Percentiles rank a stretch among this genome's conserved stretches.
These are phyloP conservation scores for Plagiodera versicolora DNA, from an alignment of 2,888 invertebrate species.

Conservation along the genomic window DNA sequence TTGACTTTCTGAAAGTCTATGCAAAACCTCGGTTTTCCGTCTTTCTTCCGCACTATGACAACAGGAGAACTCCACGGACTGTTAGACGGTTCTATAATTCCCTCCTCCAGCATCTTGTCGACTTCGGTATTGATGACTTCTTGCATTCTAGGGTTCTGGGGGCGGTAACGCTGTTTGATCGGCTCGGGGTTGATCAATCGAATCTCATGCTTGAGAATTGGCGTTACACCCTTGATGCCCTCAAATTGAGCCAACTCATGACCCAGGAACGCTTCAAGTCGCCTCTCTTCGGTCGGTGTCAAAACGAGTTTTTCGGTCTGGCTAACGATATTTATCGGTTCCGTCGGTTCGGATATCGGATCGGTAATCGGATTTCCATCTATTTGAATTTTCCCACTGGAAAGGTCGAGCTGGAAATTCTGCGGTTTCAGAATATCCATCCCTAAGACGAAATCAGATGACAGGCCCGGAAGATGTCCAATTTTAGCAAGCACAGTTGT, in stretches of 20 bases:
- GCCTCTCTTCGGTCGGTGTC: not conserved
- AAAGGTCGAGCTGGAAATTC: not conserved
- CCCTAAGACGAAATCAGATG: not conserved
- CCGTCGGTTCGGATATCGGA: not conserved
- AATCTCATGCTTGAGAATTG: slow-evolving; percentile 13
- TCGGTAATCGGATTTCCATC: not conserved
- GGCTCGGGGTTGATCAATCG: slow-evolving; percentile 6
- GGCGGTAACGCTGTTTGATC: slow-evolving; percentile 19
- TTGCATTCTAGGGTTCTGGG: slow-evolving; percentile 18
- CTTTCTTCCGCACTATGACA: slow-evolving; percentile 23
- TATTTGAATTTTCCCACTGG: not conserved
- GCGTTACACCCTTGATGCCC: slow-evolving; percentile 11
- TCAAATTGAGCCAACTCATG: not conserved
- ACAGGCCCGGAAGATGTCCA: not conserved
- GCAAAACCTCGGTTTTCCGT: slow-evolving; percentile 26
- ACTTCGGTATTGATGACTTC: slow-evolving; percentile 22
- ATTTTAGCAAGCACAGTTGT: not conserved
- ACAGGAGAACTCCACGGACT: slow-evolving; percentile 30
- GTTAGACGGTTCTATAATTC: slow-evolving; percentile 23
- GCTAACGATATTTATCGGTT: not conserved
- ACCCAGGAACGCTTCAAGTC: not conserved
- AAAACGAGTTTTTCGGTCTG: not conserved
- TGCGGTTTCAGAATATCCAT: not conserved
- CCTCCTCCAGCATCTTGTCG: slow-evolving; percentile 19
- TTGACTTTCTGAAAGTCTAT: slow-evolving; percentile 29